Evolutionary conservation across 2,113 vertebrate genomes (phyloP).

Genomic region (Reinhardtius hippoglossoides): DNA sequence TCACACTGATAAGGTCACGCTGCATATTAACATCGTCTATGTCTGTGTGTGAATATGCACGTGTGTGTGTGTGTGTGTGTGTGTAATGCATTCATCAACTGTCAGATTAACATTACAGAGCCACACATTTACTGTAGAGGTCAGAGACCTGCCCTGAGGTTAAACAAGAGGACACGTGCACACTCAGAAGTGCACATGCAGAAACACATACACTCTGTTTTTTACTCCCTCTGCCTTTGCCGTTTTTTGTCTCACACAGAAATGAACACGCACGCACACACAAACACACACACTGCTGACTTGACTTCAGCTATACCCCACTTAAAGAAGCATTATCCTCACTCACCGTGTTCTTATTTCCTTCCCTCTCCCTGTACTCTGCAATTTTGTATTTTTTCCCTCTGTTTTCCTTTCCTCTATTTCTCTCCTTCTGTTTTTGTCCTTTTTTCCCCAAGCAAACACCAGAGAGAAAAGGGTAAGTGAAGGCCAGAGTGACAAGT

Average conservation of each 20-base stretch:
- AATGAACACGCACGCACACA: neutral
- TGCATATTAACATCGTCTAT: constrained; percentile 33
- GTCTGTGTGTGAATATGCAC: neutral
- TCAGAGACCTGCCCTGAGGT: constrained; percentile 36
- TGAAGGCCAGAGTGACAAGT: constrained; percentile 17
- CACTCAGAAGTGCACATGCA: neutral
- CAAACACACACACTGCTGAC: neutral
- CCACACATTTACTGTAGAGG: constrained; percentile 45
- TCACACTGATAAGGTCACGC: constrained; percentile 68
- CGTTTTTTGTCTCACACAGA: neutral
- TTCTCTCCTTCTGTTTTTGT: neutral
- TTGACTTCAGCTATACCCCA: neutral
- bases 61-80: constrained; percentile 1
- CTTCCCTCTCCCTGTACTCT: neutral
- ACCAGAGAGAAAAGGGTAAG: constrained; percentile 1
- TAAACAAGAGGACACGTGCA: constrained; percentile 31
- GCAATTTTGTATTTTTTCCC: neutral
- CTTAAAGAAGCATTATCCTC: neutral
- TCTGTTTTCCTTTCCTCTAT: too few species aligned
- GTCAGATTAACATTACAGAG: neutral
- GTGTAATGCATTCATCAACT: constrained; percentile 9
- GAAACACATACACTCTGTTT: neutral
- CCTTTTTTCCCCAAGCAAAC: constrained; percentile 1
- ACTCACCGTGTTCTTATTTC: constrained; percentile 1
- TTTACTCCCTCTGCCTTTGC: neutral